These are phyloP conservation scores for Cotesia chilonis DNA, from an alignment of 1,140 invertebrate species.

Conservation along the genomic window DNA sequence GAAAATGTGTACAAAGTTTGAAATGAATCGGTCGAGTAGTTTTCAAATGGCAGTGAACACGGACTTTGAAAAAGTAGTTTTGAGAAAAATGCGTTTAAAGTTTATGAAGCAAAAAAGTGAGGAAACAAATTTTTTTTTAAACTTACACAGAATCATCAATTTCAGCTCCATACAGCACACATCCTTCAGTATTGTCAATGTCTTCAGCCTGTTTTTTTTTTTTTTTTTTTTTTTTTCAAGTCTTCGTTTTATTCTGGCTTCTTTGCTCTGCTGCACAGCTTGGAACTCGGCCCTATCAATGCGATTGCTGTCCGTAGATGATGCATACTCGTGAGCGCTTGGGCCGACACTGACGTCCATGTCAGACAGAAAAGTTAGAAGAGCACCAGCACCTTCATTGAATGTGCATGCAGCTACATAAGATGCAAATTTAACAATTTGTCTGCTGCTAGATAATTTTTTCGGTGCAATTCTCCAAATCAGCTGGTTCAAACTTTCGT, in stretches of 20 bases:
- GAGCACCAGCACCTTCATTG: slow-evolving; percentile 26
- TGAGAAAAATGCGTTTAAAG: slow-evolving; percentile 1
- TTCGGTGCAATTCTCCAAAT: slow-evolving; percentile 41
- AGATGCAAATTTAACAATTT: slow-evolving; percentile 7
- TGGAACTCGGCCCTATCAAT: slow-evolving; percentile 36
- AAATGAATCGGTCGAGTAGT: neutral
- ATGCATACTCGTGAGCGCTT: slow-evolving; percentile 26
- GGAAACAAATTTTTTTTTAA: slow-evolving; percentile 25
- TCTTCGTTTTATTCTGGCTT: slow-evolving; percentile 33
- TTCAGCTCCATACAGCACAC: slow-evolving; percentile 28
- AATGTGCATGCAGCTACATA: slow-evolving; percentile 26
- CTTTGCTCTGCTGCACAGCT: slow-evolving; percentile 26
- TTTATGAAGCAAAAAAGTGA: slow-evolving; percentile 16
- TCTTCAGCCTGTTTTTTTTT: slow-evolving; percentile 28
- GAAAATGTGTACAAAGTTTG: neutral
- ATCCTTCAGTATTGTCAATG: slow-evolving; percentile 28
- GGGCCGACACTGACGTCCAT: slow-evolving; percentile 33
- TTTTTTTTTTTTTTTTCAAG: slow-evolving; percentile 11
- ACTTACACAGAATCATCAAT: slow-evolving; percentile 40
- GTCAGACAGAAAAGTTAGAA: slow-evolving; percentile 30
- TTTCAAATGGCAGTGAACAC: neutral
- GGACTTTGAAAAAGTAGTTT: neutral
- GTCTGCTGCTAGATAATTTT: slow-evolving; percentile 28
- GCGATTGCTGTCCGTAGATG: neutral
- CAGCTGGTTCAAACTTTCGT: slow-evolving; percentile 46